These are phyloP conservation scores for Pentalonia nigronervosa DNA, from an alignment of 1,140 invertebrate species.

Conservation along the genomic window DNA sequence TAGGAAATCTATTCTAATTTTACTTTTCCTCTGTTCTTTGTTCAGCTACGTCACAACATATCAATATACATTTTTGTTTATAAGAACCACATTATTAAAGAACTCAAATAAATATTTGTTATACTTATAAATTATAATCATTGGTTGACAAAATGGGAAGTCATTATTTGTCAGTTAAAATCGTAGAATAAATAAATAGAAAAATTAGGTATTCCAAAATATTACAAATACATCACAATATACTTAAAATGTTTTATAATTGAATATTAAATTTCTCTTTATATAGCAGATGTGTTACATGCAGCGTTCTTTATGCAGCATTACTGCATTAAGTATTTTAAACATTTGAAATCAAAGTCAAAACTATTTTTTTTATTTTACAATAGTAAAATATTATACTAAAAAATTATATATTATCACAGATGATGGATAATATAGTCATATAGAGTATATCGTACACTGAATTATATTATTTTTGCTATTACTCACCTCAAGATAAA, in stretches of 20 bases:
- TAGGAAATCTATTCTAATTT: background rate
- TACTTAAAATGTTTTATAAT: background rate
- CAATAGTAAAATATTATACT: background rate
- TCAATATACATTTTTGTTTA: background rate
- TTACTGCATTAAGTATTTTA: background rate
- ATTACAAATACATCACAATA: background rate
- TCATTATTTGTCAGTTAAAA: background rate
- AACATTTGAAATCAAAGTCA: background rate
- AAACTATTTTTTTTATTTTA: background rate
- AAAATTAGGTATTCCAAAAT: background rate
- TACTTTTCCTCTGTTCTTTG: background rate
- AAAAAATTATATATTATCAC: background rate
- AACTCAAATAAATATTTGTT: background rate
- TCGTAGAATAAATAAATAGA: background rate
- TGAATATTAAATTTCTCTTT: background rate
- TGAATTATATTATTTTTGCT: background rate
- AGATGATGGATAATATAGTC: background rate
- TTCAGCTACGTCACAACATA: background rate
- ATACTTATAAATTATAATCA: background rate
- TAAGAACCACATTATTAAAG: no score
- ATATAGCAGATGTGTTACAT: background rate
- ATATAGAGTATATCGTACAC: background rate
- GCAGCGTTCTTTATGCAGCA: background rate
- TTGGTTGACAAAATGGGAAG: background rate
- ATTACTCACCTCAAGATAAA: conserved; percentile 47